phyloP scores from a whole-genome alignment of 2,888 invertebrate species.

The Eupithecia dodoneata region DNA sequence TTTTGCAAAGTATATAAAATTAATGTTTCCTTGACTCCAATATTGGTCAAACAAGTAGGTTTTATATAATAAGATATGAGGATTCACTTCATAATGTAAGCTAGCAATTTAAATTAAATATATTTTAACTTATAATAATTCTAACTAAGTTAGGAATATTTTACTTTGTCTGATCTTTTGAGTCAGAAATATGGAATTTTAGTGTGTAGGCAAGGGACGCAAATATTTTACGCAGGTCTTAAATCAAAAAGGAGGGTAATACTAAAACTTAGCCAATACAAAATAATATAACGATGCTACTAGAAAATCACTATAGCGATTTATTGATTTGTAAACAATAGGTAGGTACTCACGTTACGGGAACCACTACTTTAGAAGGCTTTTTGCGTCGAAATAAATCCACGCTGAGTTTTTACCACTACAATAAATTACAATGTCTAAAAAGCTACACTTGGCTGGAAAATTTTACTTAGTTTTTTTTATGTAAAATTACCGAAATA shows the following conservation, averaged over 20 bases:
- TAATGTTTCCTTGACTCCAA: too few relatives aligned
- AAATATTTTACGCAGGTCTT: neutral
- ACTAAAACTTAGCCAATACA: neutral
- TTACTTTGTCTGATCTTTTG: too few relatives aligned
- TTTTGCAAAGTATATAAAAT: too few relatives aligned
- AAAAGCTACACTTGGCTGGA: neutral
- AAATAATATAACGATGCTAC: neutral
- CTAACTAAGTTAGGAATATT: too few relatives aligned
- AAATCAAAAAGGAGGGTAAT: neutral
- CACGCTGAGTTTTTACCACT: constrained; percentile 7
- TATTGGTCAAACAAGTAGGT: too few relatives aligned
- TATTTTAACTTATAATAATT: too few relatives aligned
- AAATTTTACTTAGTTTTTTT: neutral
- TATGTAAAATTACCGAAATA: neutral
- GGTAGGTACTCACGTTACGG: neutral
- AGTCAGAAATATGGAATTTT: neutral
- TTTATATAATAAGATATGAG: too few relatives aligned
- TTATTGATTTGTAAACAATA: constrained; percentile 14
- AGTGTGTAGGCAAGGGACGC: neutral
- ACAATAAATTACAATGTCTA: neutral
- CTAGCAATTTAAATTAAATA: too few relatives aligned
- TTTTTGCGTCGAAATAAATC: constrained; percentile 10
- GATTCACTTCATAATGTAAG: too few relatives aligned
- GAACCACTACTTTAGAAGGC: neutral
- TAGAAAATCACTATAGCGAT: neutral